Evolutionary conservation across 2,888 invertebrate species (phyloP), one percentile per base, ranked within the genome.

Genomic region (Morpho helenor): DNA sequence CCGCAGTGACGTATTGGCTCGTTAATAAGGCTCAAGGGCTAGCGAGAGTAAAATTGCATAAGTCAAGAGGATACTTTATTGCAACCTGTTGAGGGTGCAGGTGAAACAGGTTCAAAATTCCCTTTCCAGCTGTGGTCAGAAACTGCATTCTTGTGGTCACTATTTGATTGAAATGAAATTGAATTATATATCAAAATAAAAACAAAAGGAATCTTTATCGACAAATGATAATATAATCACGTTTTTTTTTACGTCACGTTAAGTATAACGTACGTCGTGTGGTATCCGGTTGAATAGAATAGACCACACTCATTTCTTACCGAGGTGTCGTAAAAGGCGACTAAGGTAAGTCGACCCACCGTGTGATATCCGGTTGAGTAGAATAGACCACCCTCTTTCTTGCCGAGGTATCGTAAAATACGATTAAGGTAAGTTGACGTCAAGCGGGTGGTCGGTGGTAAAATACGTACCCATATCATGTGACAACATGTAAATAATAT

Each of bases 51-150:
- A 71, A 75, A 71, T 74, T 73, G 68, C 71, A 66, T 70, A 67
- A 72, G 69, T 63, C 62, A 60, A 61, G 61, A 60, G 55, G 60
- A 66, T 66, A 67, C 61, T 64, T 72, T 70, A 69, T 71, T 64
- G 67, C 68, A 63, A 66, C 63, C 58, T 63, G 70, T 72, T 75
- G 73, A 74, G 74, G 72, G 72, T 70, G 69, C 67, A 69, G 67
- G 66, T 66, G 63, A 73, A 85, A 88, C 87, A 66, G 80, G 88
- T 87, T 84, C 68, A 66, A 83, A 84, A 86, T 81, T 81, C 85
- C 76, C 80, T 84, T 81, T 79, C 79, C 77, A 81, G 67, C 65
- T 73, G 74, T 68, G 71, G 68, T 68, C 65, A 62, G 62, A 66
- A n/a, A 65, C 72, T 63, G 60, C 83, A 86, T 84, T 86, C 85